phyloP scores from a whole-genome alignment of 2,113 vertebrate genomes.

The Scalopus aquaticus region DNA sequence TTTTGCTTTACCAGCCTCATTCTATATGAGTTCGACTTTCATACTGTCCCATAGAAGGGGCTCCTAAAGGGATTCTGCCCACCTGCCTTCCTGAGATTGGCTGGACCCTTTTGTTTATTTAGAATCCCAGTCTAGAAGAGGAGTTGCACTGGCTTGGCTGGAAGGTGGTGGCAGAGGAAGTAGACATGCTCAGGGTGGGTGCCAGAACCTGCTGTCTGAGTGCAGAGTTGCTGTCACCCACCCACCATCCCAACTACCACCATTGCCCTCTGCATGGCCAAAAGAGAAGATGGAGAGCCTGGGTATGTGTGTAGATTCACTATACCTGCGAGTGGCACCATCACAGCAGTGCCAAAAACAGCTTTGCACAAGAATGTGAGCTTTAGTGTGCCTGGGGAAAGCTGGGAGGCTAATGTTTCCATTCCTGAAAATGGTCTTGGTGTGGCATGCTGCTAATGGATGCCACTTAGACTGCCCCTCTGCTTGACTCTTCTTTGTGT shows the following conservation, averaged over 20 bases:
- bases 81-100: background rate
- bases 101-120: background rate
- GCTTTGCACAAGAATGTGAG: background rate
- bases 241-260: background rate
- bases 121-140: background rate
- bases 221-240: background rate
- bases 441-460: background rate
- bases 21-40: background rate
- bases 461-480: background rate
- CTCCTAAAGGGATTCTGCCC: constrained; percentile 67
- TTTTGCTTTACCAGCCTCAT: constrained; percentile 74
- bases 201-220: background rate
- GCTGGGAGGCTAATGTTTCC: background rate
- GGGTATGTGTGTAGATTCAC: background rate
- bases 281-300: background rate
- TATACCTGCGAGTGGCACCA: background rate
- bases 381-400: background rate
- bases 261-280: background rate
- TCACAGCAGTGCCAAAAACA: background rate
- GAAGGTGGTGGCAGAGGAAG: background rate
- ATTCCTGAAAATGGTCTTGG: background rate
- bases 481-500: background rate
- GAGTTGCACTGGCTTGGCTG: background rate
- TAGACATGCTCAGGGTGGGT: background rate
- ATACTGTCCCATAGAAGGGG: background rate